Percentiles rank a stretch among this genome's conserved stretches.
These are phyloP conservation scores for Centroberyx gerrardi DNA, from an alignment of 2,797 vertebrate species.

Conservation along the genomic window DNA sequence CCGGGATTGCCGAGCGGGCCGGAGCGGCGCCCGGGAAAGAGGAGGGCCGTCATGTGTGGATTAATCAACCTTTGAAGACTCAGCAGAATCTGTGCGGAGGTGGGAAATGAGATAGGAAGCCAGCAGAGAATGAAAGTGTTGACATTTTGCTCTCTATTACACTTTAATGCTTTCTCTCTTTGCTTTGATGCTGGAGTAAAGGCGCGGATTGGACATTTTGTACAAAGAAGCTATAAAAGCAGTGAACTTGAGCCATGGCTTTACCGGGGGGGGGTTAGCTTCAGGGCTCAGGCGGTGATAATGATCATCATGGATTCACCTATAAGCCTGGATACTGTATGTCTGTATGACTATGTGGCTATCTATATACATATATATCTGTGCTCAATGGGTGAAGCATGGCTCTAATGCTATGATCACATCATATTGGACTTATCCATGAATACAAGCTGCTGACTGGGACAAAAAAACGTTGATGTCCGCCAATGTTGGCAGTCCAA, in stretches of 20 bases:
- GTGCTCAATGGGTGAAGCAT: too few relatives aligned
- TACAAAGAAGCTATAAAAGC: conserved; percentile 27
- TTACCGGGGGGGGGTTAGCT: background rate
- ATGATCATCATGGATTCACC: conserved; percentile 3
- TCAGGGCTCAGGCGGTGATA: background rate
- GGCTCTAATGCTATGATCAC: background rate
- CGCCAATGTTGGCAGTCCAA: too few relatives aligned
- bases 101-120: conserved; percentile 63
- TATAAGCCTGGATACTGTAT: conserved; percentile 1
- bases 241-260: conserved; percentile 11
- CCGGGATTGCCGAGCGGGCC: conserved; percentile 34
- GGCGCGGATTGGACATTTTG: conserved; percentile 24
- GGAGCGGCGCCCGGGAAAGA: conserved; percentile 32
- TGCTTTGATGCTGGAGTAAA: conserved; percentile 42
- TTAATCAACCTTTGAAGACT: conserved; percentile 72
- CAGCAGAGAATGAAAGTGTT: conserved; percentile 63
- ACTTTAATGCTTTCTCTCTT: conserved; percentile 56
- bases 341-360: background rate
- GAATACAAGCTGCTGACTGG: background rate
- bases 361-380: background rate
- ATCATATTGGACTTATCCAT: background rate
- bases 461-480: background rate
- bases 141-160: conserved; percentile 70
- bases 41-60: conserved; percentile 48
- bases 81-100: conserved; percentile 60